Evolutionary conservation across 2,888 invertebrate genomes (phyloP).

Genomic region (Timema podura): DNA sequence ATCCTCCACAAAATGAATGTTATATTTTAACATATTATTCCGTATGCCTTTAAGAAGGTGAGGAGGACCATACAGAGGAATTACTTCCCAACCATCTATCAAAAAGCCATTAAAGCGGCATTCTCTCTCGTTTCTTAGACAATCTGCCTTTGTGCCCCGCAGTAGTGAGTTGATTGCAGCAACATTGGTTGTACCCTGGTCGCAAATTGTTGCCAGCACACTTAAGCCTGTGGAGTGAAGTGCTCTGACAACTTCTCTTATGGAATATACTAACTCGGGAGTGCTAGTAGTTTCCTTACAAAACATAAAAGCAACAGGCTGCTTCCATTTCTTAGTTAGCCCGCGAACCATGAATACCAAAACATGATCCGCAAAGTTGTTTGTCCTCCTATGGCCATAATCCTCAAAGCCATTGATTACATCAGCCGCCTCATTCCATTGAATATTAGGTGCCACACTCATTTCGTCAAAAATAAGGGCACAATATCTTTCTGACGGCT

Average conservation of each 20-base stretch:
- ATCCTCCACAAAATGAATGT: background rate
- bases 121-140: background rate
- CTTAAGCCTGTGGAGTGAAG: background rate
- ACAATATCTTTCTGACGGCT: no score
- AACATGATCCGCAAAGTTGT: constrained; percentile 8
- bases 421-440: no score
- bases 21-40: background rate
- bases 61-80: background rate
- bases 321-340: background rate
- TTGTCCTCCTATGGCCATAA: background rate
- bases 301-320: background rate
- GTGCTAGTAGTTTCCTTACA: background rate
- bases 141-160: background rate
- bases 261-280: background rate
- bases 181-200: background rate
- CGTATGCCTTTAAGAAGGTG: background rate
- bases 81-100: background rate
- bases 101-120: background rate
- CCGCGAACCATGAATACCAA: background rate
- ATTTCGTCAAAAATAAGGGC: no score
- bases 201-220: background rate
- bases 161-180: background rate
- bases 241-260: background rate
- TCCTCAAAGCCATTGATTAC: background rate
- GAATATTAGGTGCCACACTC: no score